These are phyloP conservation scores for Thereva unica DNA, from an alignment of 2,888 invertebrate species.

Conservation along the genomic window DNA sequence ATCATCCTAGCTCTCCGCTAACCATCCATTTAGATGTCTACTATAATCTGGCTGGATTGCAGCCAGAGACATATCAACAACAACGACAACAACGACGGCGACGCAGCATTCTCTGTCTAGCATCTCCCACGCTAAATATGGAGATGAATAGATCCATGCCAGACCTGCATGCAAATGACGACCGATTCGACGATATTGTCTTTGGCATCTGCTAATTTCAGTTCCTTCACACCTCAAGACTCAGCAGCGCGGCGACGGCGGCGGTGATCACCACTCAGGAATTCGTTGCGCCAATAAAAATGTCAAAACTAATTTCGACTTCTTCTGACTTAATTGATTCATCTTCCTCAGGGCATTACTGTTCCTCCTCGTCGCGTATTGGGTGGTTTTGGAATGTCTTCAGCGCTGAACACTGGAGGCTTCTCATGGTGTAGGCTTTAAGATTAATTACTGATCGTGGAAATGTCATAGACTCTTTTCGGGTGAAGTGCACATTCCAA, in stretches of 20 bases:
- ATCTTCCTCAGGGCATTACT: slow-evolving; percentile 21
- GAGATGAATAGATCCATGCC: slow-evolving; percentile 34
- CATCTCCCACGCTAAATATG: slow-evolving; percentile 35
- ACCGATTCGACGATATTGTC: slow-evolving; percentile 19
- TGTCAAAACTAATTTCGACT: slow-evolving; percentile 40
- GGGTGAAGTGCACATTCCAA: too few relatives aligned
- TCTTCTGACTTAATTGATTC: slow-evolving; percentile 41
- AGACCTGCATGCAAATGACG: slow-evolving; percentile 27
- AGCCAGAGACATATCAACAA: slow-evolving; percentile 8
- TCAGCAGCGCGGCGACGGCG: too few relatives aligned
- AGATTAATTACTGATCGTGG: too few relatives aligned
- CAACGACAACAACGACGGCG: too few relatives aligned
- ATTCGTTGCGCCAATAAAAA: slow-evolving; percentile 40
- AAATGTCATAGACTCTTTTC: too few relatives aligned
- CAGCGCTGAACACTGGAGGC: too few relatives aligned
- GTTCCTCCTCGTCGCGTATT: too few relatives aligned
- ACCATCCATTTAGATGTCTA: slow-evolving; percentile 26
- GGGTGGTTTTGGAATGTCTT: too few relatives aligned
- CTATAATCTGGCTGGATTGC: background rate
- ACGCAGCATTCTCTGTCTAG: slow-evolving; percentile 13
- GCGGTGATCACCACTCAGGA: slow-evolving; percentile 1
- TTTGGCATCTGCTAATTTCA: slow-evolving; percentile 29
- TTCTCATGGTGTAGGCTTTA: too few relatives aligned
- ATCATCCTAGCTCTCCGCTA: slow-evolving; percentile 29
- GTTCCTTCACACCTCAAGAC: slow-evolving; percentile 37